Evolutionary conservation across 30 jellyfish, hydroid and myxozoan genomes (phyloP).

Genomic region (Catostylus mosaicus): DNA sequence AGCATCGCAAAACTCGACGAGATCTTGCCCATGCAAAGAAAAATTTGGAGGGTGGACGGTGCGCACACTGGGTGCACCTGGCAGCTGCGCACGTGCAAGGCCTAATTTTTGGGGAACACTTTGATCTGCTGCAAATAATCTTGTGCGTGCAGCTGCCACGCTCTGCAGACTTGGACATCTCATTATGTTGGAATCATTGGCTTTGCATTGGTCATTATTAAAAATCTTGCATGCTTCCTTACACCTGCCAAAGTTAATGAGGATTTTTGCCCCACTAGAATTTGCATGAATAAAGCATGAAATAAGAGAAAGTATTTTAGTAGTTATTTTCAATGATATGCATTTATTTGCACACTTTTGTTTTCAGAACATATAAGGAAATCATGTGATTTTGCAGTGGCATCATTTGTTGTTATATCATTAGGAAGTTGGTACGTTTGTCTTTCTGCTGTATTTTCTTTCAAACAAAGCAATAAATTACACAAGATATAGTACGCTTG

Average conservation of each 20-base stretch:
- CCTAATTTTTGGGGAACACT: neutral
- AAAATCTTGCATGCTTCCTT: neutral
- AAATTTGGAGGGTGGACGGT: neutral
- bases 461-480: neutral
- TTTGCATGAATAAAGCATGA: neutral
- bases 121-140: too few relatives aligned
- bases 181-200: neutral
- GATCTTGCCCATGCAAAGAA: neutral
- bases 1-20: neutral
- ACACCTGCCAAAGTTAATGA: neutral
- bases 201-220: neutral
- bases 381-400: conserved; percentile 78
- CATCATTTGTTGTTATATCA: conserved; percentile 55
- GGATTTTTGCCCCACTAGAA: neutral
- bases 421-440: conserved; percentile 67
- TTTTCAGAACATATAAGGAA: conserved; percentile 69
- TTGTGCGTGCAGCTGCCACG: too few relatives aligned
- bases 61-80: neutral
- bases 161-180: too few relatives aligned
- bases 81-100: neutral
- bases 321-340: neutral
- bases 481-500: too few relatives aligned
- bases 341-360: conserved; percentile 9
- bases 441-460: neutral
- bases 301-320: too few relatives aligned